Evolutionary conservation across 1,140 invertebrate species (phyloP), one percentile per base, ranked within the genome.

Genomic region (Eurytemora carolleeae): DNA sequence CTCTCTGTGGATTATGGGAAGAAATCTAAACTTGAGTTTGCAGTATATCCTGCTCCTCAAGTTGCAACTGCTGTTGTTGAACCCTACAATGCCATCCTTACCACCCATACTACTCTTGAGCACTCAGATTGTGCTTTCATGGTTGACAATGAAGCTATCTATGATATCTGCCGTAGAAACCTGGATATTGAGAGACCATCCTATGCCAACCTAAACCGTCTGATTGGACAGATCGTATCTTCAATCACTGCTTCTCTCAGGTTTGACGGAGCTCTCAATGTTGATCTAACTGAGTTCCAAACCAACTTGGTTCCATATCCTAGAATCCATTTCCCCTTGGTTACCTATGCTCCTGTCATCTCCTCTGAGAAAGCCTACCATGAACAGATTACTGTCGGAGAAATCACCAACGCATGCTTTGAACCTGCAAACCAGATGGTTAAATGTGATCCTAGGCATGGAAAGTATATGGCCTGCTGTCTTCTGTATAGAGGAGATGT

Each of bases 1-100:
- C 76, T 90, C n/a, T 85, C 83, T 21, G 84, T 87, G 1, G 86
- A 90, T 66, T 90, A 87, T 71, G 86, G 86, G 52, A 90, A 90
- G 74, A 90, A 87, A 69, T 85, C 84, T 24, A 90, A 89, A 71
- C 75, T 90, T 31, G 85, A 91, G 72, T 91, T 91, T 71, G 81
- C 85, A 65, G 84, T 91, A 67, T 91, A 91, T 71, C 87, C 87
- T 22, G 86, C 87, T 15, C 87, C 87, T 19, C 86, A 89, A 72
- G 75, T 79, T 63, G 81, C 84, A 0, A 81, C 83, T 0, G 79
- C 86, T 15, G 85, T 93, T 54, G 86, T 92, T 1, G 88, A 92
- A 69, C 86, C 87, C 0, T 92, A 93, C 70, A 92, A 92, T 71
- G 80, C 86, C 0, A 75, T 90, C 2, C 70, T 91, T 25, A 82